These are phyloP conservation scores for Epizoanthus ramosus DNA, from an alignment of 92 coral and sea anemone genomes.

Conservation along the genomic window DNA sequence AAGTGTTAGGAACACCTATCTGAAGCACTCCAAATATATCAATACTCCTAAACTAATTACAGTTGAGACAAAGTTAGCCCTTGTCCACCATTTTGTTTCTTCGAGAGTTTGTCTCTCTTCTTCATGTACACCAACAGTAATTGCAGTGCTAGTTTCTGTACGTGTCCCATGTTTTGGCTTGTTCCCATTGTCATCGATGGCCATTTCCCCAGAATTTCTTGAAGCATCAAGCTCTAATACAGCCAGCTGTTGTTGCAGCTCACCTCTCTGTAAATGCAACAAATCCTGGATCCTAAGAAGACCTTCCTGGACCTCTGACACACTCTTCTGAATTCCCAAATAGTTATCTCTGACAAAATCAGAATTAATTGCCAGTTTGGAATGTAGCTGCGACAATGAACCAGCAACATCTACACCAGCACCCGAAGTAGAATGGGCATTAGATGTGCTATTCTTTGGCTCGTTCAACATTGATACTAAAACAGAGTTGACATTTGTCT, in stretches of 20 bases:
- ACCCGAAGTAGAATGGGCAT: neutral
- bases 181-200: neutral
- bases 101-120: neutral
- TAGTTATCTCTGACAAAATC: slow-evolving; percentile 29
- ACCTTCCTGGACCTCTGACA: slow-evolving; percentile 32
- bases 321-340: slow-evolving; percentile 19
- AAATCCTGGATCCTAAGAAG: slow-evolving; percentile 17
- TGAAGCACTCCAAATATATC: slow-evolving; percentile 35
- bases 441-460: neutral
- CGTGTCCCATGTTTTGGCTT: neutral
- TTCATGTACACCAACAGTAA: neutral
- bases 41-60: slow-evolving; percentile 31
- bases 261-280: slow-evolving; percentile 27
- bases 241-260: neutral
- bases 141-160: neutral
- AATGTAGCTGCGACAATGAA: slow-evolving; percentile 17
- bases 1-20: neutral
- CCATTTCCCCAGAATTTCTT: neutral
- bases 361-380: slow-evolving; percentile 20
- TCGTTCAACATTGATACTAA: slow-evolving; percentile 36
- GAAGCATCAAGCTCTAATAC: neutral
- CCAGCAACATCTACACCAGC: slow-evolving; percentile 5
- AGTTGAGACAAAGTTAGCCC: slow-evolving; percentile 29
- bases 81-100: slow-evolving; percentile 44
- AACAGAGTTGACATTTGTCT: slow-evolving; percentile 54